Evolutionary conservation across 2,888 invertebrate genomes (phyloP), one percentile per base, ranked within the genome.

Genomic region (Tachina lurida): DNA sequence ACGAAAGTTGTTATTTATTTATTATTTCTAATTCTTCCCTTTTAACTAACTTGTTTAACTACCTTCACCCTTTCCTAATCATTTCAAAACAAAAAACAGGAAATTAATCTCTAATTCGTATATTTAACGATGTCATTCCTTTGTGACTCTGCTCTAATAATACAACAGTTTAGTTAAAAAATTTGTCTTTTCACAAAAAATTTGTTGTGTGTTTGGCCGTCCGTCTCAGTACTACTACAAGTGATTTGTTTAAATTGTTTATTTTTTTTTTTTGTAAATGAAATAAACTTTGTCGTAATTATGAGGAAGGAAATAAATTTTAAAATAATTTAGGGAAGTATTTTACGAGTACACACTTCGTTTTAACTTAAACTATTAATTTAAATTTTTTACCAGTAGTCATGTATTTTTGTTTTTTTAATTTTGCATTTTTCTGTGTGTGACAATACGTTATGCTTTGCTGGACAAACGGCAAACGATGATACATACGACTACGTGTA

Each of bases 291-390:
- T 49, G 43, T 82, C 15, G 52, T 47, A 76, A 70, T 76, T 54
- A 82, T 63, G 76, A 76, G 82, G 82, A 82, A 82, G 82, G 82
- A 82, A 82, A 82, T 82, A 82, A 75, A 70, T 75, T 62, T 75
- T 63, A 68, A 74, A 60, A 31, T 63, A 63, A 76, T 82, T 76
- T 76, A 70, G 82, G 82, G 75, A 82, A 82, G 75, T 76, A 75
- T 80, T 80, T 84, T 62, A 43, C 65, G 41, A 70, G 43, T 63
- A 63, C 70, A 75, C 78, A 70, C 62, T 79, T 60, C 60, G 47
- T 73, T 56, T 65, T 54, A 54, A 58, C 45, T 67, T 47, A 56
- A 71, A 60, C 54, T 56, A 15, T 71, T 63, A 63, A 78, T 78
- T 78, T 71, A 31, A 41, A 63, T 77, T 49, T 22, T 8, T 54